Evolutionary conservation across 2,888 invertebrate species (phyloP), one percentile per base, ranked within the genome.

Genomic region (Aradus depressus): DNA sequence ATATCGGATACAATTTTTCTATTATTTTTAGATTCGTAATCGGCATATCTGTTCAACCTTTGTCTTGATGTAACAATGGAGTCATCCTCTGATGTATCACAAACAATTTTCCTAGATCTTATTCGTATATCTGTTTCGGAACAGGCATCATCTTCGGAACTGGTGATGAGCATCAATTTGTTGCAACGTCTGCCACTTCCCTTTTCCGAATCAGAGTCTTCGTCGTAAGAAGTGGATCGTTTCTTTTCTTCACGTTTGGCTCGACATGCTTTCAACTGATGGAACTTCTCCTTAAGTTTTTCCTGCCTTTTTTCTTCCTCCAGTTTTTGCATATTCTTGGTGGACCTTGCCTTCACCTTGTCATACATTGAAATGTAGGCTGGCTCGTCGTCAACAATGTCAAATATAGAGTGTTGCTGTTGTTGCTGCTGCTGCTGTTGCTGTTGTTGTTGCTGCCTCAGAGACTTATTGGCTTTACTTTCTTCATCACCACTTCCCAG

Each of bases 281-380:
- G 83, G 65, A 91, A 91, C 68, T 90, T 89, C 6, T 90, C 89
- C 67, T 90, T 87, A 47, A 87, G 80, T 64, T 89, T 89, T 66
- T 84, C 81, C 66, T 82, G 81, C 0, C 84, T 75, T 65, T 88
- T 88, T 68, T 89, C 86, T 67, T 90, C 89, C 64, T 87, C 87
- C 65, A 88, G 81, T 65, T 89, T 89, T 66, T 89, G 87, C 84
- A 89, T 87, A 66, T 90, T 91, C 68, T 91, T 90, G 62, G 89
- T 90, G 21, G 91, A 90, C 34, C 91, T 77, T 3, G 91, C 91
- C 68, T 92, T 92, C 0, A 92, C 91, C 70, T 95, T 95, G 66
- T 95, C 95, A 67, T 96, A 96, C 95, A 96, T 96, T 8, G 93
- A 93, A 54, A 92, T 88, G 65, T 91, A 92, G 8, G 84, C 81